Percentiles rank a stretch among this genome's conserved stretches.
These are phyloP conservation scores for Mimachlamys varia DNA, from an alignment of 2,888 invertebrate genomes.

Conservation along the genomic window DNA sequence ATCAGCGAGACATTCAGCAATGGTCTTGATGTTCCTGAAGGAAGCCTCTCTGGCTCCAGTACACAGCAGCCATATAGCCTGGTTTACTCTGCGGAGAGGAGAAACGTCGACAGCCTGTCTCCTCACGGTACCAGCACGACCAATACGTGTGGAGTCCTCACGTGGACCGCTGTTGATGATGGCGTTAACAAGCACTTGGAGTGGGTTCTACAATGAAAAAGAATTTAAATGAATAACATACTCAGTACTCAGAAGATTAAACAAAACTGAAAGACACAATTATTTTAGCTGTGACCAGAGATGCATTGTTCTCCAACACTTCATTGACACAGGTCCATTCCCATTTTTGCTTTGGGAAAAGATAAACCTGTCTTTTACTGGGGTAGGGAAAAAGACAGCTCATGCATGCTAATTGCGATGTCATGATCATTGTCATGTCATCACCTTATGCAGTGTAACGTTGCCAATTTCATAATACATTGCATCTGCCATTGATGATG, in stretches of 20 bases:
- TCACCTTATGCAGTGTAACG: no score
- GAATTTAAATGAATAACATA: background rate
- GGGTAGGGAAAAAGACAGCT: no score
- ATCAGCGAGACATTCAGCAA: slow-evolving; percentile 99
- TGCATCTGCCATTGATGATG: no score
- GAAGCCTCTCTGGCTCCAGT: slow-evolving; percentile 99
- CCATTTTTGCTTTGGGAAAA: no score
- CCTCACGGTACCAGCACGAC: slow-evolving; percentile 99
- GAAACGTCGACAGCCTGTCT: slow-evolving; percentile 99
- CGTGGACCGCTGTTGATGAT: slow-evolving; percentile 99
- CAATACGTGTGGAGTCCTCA: slow-evolving; percentile 99
- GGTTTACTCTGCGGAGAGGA: slow-evolving; percentile 98
- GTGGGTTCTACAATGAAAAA: slow-evolving; percentile 83
- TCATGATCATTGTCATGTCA: no score
- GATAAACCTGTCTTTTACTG: no score
- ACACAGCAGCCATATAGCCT: slow-evolving; percentile 99
- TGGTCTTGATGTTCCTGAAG: slow-evolving; percentile 99
- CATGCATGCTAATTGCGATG: no score
- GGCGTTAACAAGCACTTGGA: slow-evolving; percentile 95
- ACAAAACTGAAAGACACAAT: no score
- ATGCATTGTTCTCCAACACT: no score
- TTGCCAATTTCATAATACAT: no score
- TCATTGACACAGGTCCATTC: no score
- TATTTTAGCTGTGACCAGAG: no score
- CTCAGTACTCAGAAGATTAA: background rate